Evolutionary conservation across 2,888 invertebrate genomes (phyloP).

Genomic region (Metallyticus violacea): DNA sequence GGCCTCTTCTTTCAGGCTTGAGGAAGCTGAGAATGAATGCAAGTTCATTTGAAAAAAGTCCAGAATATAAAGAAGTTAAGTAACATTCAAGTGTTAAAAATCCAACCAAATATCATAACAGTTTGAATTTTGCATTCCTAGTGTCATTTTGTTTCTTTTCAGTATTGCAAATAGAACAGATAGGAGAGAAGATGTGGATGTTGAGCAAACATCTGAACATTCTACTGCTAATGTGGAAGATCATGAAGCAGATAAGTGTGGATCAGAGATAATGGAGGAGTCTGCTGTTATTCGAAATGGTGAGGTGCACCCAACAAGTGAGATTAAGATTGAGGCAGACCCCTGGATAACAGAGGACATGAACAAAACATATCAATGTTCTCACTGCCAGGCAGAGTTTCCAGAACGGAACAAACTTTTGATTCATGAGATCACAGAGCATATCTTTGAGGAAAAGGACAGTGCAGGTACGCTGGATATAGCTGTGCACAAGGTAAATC

Average conservation of each 20-base stretch:
- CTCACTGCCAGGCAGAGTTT: slow-evolving; percentile 6
- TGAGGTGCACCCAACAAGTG: neutral
- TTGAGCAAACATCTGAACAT: neutral
- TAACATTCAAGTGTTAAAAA: too few relatives aligned
- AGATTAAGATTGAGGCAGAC: neutral
- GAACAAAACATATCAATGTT: slow-evolving; percentile 12
- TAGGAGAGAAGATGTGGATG: neutral
- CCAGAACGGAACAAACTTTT: slow-evolving; percentile 14
- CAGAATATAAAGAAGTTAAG: too few relatives aligned
- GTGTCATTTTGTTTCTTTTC: neutral
- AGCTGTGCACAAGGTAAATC: neutral
- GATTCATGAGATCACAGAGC: slow-evolving; percentile 25
- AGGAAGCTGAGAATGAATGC: too few relatives aligned
- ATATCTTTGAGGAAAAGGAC: slow-evolving; percentile 5
- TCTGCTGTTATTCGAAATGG: neutral
- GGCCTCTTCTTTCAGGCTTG: too few relatives aligned
- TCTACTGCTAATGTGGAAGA: neutral
- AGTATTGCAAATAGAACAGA: neutral
- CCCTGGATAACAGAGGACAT: neutral
- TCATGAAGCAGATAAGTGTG: neutral
- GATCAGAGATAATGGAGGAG: neutral
- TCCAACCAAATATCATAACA: too few relatives aligned
- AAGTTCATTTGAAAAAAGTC: too few relatives aligned
- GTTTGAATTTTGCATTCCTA: too few relatives aligned
- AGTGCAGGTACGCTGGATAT: too few relatives aligned